Evolutionary conservation across 1,140 invertebrate genomes (phyloP), one percentile per base, ranked within the genome.

Genomic region (Cherax quadricarinatus): DNA sequence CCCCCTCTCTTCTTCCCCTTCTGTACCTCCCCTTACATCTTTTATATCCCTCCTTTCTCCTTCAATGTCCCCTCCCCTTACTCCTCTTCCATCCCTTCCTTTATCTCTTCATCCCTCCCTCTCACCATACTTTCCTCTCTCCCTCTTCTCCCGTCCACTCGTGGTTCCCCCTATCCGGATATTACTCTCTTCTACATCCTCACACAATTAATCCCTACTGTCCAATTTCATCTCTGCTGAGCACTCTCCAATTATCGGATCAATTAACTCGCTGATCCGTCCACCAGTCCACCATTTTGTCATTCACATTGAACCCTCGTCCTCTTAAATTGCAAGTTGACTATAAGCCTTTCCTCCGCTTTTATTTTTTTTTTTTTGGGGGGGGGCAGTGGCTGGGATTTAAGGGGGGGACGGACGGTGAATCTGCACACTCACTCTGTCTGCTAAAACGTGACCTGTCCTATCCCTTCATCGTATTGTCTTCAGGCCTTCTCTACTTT

Each of bases 231-330:
- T 85, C 60, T 85, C 12, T 48, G 83, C 83, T 70, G 83, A 70
- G 83, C 60, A 70, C 30, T 84, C 82, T 85, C 83, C 83, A 85
- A 85, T 85, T 85, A 85, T 53, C 30, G 66, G 60, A 85, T 62
- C 83, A 85, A 85, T 85, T 85, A 85, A 70, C 60, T 85, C 83
- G 83, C 70, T 85, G 83, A 85, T 85, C 83, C 24, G 48, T 30
- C 83, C 41, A 53, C 83, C 7, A 48, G 48, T 24, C 12, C 30
- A 85, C 4, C 60, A 85, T 85, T 85, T 85, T 85, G 82, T 85
- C 62, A 75, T 75, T 75, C 70, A 75, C 7, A 5, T 75, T 5
- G 70, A 75, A 75, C 70, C 62, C 70, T 24, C n/a, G n/a, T 75
- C 70, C 70, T 75, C n/a, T 66, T 21, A 66, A 66, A 66, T 66